Percentiles rank a stretch among this genome's conserved stretches.
phyloP scores from a whole-genome alignment of 2,113 vertebrate genomes.

The Podarcis raffonei region DNA sequence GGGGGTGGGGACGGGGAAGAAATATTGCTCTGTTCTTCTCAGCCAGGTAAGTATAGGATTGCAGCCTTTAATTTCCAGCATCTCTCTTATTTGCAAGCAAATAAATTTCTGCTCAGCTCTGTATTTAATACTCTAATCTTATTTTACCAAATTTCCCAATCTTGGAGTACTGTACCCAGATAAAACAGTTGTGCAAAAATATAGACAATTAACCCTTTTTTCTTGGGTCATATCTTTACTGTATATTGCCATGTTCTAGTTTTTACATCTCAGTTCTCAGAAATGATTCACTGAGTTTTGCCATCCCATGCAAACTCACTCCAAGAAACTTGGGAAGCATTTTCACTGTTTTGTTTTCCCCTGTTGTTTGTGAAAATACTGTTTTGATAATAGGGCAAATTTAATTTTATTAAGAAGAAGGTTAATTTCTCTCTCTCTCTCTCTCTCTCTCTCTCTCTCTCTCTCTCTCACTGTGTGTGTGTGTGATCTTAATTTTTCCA shows the following conservation, averaged over 20 bases:
- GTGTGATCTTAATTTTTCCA: constrained; percentile 58
- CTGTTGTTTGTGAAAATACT: not conserved
- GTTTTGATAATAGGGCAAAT: constrained; percentile 7
- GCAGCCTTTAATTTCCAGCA: not conserved
- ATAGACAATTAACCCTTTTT: not conserved
- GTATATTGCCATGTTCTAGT: not conserved
- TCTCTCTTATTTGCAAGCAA: not conserved
- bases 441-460: too few species aligned
- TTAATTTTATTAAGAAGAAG: not conserved
- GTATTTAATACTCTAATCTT: not conserved
- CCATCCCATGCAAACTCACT: not conserved
- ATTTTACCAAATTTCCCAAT: not conserved
- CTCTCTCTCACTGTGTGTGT: too few species aligned
- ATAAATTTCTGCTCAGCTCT: not conserved
- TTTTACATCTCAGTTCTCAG: not conserved
- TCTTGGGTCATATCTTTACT: not conserved
- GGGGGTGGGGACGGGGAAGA: too few species aligned
- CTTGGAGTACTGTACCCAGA: not conserved
- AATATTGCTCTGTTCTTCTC: too few species aligned
- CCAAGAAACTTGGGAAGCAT: not conserved
- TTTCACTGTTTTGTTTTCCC: not conserved
- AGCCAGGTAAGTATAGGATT: not conserved
- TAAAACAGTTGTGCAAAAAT: not conserved
- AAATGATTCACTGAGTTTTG: not conserved
- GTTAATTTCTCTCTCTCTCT: too few species aligned